Base-by-base conservation (phyloP, 2,113 vertebrate species). In the Herpetotheres cachinnans region DNA sequence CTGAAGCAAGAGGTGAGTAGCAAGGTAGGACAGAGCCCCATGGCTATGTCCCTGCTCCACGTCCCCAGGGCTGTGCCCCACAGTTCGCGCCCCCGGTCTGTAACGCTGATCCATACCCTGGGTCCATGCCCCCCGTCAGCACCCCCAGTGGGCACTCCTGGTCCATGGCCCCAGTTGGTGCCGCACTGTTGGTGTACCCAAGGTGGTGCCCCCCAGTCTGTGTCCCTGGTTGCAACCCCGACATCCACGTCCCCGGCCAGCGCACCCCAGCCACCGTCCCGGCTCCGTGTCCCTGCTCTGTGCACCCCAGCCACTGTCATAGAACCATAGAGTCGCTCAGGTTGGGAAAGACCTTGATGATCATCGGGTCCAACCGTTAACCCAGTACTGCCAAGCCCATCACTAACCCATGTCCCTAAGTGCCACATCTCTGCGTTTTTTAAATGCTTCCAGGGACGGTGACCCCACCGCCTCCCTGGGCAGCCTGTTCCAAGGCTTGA, bases 21-120 rank as follows among this genome's bases (percentile, higher is more conserved):
- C 4, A 10, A 18, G 66, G 77, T 0, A 24, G 11, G 32, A 50
- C 29, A 34, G 63, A 44, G 21, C 82, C 7, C 7, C 18, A 14
- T 1, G 21, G 40, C 32, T 34, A 10, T 1, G 52, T 3, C 52
- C 9, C 44, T 0, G 1, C 0, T 7, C 52, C 6, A 1, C 9
- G 18, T 38, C 44, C 38, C 38, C 55, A 9, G n/a, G 36, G 47
- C 80, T 32, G 49, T 9, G n/a, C 7, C 30, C 25, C 70, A 2
- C 58, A 5, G 29, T 5, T 47, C 2, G 1, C 15, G 2, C 4
- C 15, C 16, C 19, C 32, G 2, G 25, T 4, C 15, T 1, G 12
- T 4, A 11, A 17, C 11, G 0, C 26, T 6, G 42, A 21, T 5
- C 56, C 59, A 2, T 0, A 2, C 59, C 0, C 63, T 25, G 0